A percentile compares a stretch with the other conserved stretches of the same genome.
Evolutionary conservation across 2,113 vertebrate species (phyloP).

Genomic region (Fregata magnificens): DNA sequence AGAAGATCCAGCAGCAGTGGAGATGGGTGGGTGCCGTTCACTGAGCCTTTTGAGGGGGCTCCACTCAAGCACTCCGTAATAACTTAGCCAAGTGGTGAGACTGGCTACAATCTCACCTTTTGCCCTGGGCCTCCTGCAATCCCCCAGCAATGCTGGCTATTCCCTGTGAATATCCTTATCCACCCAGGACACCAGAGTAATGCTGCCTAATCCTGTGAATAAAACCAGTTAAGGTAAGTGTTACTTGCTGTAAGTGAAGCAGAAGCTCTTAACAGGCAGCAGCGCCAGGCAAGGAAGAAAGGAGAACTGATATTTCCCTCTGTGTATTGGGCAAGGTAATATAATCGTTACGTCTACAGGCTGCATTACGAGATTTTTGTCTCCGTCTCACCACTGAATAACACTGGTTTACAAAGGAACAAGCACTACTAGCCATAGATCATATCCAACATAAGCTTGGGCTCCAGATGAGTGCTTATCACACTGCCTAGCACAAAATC

Average conservation of each 20-base stretch:
- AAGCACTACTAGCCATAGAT: background rate
- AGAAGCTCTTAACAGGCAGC: background rate
- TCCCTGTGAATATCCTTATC: background rate
- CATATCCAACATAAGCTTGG: background rate
- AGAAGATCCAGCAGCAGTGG: background rate
- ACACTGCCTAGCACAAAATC: background rate
- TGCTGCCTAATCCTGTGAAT: background rate
- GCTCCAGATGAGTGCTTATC: background rate
- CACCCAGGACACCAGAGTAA: background rate
- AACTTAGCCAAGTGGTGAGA: background rate
- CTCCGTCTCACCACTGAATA: background rate
- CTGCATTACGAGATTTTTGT: background rate
- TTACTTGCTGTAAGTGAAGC: background rate
- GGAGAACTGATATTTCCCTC: background rate
- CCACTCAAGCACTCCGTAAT: rapidly evolving
- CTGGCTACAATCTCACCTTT: background rate
- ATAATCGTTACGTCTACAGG: background rate
- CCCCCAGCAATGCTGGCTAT: background rate
- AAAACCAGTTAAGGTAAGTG: background rate
- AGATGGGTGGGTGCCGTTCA: no score
- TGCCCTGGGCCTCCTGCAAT: background rate
- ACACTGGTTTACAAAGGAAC: background rate
- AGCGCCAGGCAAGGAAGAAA: background rate
- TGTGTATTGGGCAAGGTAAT: background rate
- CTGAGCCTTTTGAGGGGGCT: background rate